A percentile compares a stretch with the other conserved stretches of the same genome.
These are phyloP conservation scores for Volucella inanis DNA, from an alignment of 2,888 invertebrate species.

Conservation along the genomic window DNA sequence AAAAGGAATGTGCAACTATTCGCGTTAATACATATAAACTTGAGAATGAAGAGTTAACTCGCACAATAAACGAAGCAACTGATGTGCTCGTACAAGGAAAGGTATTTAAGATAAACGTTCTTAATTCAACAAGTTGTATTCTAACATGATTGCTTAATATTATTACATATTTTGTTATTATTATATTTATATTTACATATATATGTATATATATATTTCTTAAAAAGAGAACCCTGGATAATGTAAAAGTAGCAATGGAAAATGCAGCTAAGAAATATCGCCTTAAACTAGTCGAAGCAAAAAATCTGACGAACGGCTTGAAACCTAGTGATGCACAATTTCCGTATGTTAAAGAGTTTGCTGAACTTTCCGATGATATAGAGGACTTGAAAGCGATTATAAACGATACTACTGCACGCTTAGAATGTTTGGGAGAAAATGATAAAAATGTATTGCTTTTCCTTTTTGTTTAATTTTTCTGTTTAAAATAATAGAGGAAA, in stretches of 20 bases:
- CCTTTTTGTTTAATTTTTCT: no score
- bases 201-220: constrained; percentile 49
- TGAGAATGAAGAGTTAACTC: constrained; percentile 76
- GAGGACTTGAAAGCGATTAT: constrained; percentile 85
- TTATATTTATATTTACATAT: no score
- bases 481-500: background rate
- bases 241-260: constrained; percentile 80
- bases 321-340: constrained; percentile 85
- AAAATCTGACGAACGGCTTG: constrained; percentile 84
- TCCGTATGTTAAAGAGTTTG: constrained; percentile 84
- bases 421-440: constrained; percentile 86
- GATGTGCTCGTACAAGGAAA: constrained; percentile 79
- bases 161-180: no score
- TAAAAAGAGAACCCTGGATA: constrained; percentile 81
- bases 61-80: constrained; percentile 74
- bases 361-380: constrained; percentile 84
- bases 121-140: background rate
- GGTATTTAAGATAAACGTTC: constrained; percentile 64
- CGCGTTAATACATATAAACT: constrained; percentile 77
- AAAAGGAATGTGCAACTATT: constrained; percentile 77
- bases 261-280: constrained; percentile 83
- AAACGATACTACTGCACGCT: constrained; percentile 85
- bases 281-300: constrained; percentile 84
- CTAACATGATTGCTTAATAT: no score
- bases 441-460: constrained; percentile 84